Percentiles rank a stretch among this genome's conserved stretches.
These are phyloP conservation scores for Eretmochelys imbricata DNA, from an alignment of 2,113 vertebrate genomes.

Conservation along the genomic window DNA sequence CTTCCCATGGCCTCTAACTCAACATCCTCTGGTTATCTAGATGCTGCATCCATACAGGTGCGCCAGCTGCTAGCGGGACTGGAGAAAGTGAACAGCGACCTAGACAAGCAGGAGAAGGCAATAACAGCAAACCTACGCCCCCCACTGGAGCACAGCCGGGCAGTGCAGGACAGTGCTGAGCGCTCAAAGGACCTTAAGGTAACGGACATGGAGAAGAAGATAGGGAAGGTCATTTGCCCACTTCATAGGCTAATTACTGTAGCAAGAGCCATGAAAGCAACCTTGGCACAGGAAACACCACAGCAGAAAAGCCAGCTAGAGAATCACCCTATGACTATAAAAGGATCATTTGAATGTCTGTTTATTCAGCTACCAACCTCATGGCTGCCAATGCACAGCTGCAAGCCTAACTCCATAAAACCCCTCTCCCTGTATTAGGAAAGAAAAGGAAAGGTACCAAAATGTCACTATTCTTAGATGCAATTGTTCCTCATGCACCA, in stretches of 20 bases:
- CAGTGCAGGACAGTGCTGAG: slow-evolving; percentile 90
- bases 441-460: not conserved
- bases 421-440: not conserved
- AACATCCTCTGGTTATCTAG: slow-evolving; percentile 60
- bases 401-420: not conserved
- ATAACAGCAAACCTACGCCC: slow-evolving; percentile 88
- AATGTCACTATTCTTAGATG: not conserved
- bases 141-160: slow-evolving; percentile 89
- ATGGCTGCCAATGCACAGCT: not conserved
- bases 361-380: not conserved
- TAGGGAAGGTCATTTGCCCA: not conserved
- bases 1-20: not conserved
- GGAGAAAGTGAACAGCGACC: slow-evolving; percentile 89
- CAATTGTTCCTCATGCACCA: not conserved
- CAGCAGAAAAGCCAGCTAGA: rapidly evolving
- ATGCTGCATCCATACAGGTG: slow-evolving; percentile 86
- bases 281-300: not conserved
- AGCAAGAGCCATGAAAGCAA: not conserved
- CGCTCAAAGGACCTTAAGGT: slow-evolving; percentile 91
- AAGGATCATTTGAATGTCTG: not conserved
- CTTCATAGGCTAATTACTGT: not conserved
- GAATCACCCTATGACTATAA: not conserved
- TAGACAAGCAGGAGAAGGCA: slow-evolving; percentile 93
- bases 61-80: slow-evolving; percentile 92
- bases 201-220: not conserved